phyloP scores from a whole-genome alignment of 1,140 invertebrate genomes.

The Pseudomyrmex flavicornis region DNA sequence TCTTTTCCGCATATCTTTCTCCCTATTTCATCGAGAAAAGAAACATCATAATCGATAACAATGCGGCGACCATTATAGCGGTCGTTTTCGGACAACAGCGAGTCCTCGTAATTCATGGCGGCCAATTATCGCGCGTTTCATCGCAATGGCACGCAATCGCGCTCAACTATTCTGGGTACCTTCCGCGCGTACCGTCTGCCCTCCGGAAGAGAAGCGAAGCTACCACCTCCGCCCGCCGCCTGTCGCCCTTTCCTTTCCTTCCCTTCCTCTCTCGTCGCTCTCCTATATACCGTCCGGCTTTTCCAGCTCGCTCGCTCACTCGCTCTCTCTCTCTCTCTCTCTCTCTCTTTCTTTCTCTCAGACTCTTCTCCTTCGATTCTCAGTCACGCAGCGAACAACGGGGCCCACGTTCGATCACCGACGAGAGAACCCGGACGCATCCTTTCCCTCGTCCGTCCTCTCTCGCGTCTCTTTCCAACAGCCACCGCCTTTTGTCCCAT shows the following conservation, averaged over 20 bases:
- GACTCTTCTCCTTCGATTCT: slow-evolving; percentile 44
- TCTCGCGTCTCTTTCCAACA: neutral
- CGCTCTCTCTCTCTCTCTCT: neutral
- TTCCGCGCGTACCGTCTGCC: neutral
- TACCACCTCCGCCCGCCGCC: slow-evolving; percentile 26
- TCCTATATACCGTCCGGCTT: slow-evolving; percentile 14
- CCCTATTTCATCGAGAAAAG: neutral
- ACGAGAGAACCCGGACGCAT: slow-evolving; percentile 56
- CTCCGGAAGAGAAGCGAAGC: slow-evolving; percentile 15
- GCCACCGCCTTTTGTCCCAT: slow-evolving; percentile 27
- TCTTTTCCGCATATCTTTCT: neutral
- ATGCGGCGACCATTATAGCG: neutral
- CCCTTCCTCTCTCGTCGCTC: neutral
- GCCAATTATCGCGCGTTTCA: slow-evolving; percentile 27
- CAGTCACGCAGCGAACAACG: slow-evolving; percentile 55
- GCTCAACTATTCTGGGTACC: neutral
- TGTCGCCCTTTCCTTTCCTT: slow-evolving; percentile 30
- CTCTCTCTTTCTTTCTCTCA: neutral
- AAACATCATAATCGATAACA: neutral
- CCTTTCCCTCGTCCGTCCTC: slow-evolving; percentile 45
- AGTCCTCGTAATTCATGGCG: slow-evolving; percentile 7
- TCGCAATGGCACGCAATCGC: neutral
- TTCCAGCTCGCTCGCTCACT: slow-evolving; percentile 33
- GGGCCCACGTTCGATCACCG: slow-evolving; percentile 65
- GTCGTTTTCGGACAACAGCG: slow-evolving; percentile 14